Evolutionary conservation across 92 coral and sea anemone species (phyloP), one percentile per base, ranked within the genome.

Genomic region (Heliopora coerulea): DNA sequence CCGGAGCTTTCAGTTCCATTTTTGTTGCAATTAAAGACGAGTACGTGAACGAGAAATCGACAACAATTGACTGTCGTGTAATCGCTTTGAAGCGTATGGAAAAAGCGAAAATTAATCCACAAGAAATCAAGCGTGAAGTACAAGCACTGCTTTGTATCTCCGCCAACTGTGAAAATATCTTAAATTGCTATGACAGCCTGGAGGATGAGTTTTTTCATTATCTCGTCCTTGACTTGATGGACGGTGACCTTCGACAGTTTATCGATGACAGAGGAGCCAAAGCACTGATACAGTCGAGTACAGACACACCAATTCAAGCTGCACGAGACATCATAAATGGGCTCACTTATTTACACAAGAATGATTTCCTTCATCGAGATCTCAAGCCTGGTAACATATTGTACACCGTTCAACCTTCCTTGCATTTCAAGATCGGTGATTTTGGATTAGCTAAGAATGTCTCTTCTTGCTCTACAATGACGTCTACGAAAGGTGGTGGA

Each of bases 361-460:
- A 57, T n/a, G 20, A 65, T 3, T 80, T 87, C 27, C 48, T 84
- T 39, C 91, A 87, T 68, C 83, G 91, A 28, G 91, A 87, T 48
- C 82, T 87, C 32, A 87, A 87, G 49, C 91, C 91, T 14, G 91
- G 91, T 20, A 87, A 87, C 60, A 79, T 87, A 11, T 78, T 87
- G 15, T 87, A 76, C 79, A 82, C 81, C 27, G 78, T 52, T 12
- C 59, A 62, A 23, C 82, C 85, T 29, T 32, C 56, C 3, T 44
- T 72, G 35, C 75, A 79, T 57, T 70, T 86, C 29, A 86, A 86
- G 63, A 66, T 86, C 28, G 87, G 86, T 18, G 91, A 86, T 50
- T 87, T 83, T 70, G 88, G 83, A 59, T 78, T 87, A 50, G 78
- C 91, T 0, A 83, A 80, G 65, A 73, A 83, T 70, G 30, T 83